Percentiles rank a stretch among this genome's conserved stretches.
phyloP scores from a whole-genome alignment of 2,888 invertebrate species.

The Melanophora roralis region DNA sequence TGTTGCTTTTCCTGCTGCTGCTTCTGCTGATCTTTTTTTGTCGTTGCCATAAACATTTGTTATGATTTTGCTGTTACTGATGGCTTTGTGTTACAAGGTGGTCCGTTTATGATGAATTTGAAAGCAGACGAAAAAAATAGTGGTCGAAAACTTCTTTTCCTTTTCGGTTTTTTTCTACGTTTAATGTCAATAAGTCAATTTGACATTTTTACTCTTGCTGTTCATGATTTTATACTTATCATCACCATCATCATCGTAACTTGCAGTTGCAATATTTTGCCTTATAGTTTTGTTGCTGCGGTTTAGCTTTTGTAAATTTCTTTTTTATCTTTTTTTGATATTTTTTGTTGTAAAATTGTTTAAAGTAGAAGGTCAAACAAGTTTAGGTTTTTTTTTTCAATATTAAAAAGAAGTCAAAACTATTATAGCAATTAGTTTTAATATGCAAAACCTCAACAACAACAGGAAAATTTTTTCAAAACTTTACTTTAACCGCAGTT shows the following conservation, averaged over 20 bases:
- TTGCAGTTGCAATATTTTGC: slow-evolving; percentile 7
- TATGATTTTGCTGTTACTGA: slow-evolving; percentile 26
- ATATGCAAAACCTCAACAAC: slow-evolving; percentile 45
- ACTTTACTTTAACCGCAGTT: slow-evolving; percentile 32
- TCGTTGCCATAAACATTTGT: slow-evolving; percentile 43
- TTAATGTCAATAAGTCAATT: slow-evolving; percentile 22
- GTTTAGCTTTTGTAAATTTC: not conserved
- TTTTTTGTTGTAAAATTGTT: slow-evolving; percentile 31
- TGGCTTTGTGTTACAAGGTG: slow-evolving; percentile 59
- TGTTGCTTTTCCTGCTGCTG: slow-evolving; percentile 10
- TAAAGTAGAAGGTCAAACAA: slow-evolving; percentile 39
- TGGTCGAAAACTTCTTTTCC: not conserved
- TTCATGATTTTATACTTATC: too few relatives aligned
- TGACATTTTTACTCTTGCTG: not conserved
- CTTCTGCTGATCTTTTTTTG: not conserved
- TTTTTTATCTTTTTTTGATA: not conserved
- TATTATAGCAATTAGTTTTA: slow-evolving; percentile 45
- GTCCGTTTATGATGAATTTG: slow-evolving; percentile 49
- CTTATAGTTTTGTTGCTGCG: not conserved
- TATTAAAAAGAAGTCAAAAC: slow-evolving; percentile 39
- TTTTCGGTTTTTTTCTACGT: not conserved
- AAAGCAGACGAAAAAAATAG: not conserved
- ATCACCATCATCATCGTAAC: not conserved
- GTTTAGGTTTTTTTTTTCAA: slow-evolving; percentile 22
- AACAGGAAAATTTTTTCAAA: slow-evolving; percentile 22